Evolutionary conservation across 2,888 invertebrate genomes (phyloP), one percentile per base, ranked within the genome.

Genomic region (Epinotia ramella): DNA sequence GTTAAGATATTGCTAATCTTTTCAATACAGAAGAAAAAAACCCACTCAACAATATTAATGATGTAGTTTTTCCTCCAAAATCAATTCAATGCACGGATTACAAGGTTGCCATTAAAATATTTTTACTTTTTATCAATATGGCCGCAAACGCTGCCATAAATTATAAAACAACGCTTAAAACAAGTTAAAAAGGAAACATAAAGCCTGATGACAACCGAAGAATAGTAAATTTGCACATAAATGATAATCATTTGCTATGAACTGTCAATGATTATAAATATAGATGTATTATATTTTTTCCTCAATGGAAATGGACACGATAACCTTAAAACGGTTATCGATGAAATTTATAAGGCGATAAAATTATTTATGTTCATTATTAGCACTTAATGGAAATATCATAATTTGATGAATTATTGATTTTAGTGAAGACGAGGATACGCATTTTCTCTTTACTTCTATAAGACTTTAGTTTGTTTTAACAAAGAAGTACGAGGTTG

Each of bases 211-310:
- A 81, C 80, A 80, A 73, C 72, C 70, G 20, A 60, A 74, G 77
- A 81, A 83, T 82, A 83, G 79, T 77, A 79, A 83, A 88, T 87
- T 88, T 86, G 84, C 84, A 84, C 85, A 87, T 89, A 87, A 88
- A 88, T 87, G 81, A 82, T 80, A 81, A 84, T 87, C 86, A 88
- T 88, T 86, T 86, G 86, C 85, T 82, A 85, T 86, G 85, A 86
- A 71, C 81, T 87, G 87, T 85, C 89, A 87, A 85, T 86, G 83
- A 81, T 65, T 46, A 71, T 74, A 83, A 84, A 88, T 88, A 86
- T 88, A 89, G 86, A 78, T 80, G 69, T 71, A 68, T 69, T 80
- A 78, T 77, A 80, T 79, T 77, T 77, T 73, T 77, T 78, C 79
- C 78, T 77, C 80, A 76, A 80, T 79, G 77, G 68, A 53, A 80